Base-by-base conservation (phyloP, 1,140 invertebrate genomes). In the Trichogramma pretiosum region DNA sequence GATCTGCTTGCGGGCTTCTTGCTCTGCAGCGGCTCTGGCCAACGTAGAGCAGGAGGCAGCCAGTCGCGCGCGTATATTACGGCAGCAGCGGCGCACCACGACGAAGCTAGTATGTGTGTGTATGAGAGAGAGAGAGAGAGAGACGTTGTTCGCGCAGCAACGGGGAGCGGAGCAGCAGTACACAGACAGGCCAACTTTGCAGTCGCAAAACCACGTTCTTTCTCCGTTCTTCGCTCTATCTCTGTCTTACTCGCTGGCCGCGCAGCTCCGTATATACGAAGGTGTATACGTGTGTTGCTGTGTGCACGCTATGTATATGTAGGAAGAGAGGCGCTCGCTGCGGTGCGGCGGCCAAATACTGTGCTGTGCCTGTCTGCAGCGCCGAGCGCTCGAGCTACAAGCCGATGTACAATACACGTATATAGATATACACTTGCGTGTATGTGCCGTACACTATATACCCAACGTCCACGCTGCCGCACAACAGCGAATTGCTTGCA, bases 381-480 rank as follows among this genome's bases (percentile, higher is more conserved):
- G 13, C 36, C 24, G 2, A 13, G 32, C 28, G 40, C 40, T 40
- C 16, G 17, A 23, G 45, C 48, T 22, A 24, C 23, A 30, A 30
- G 26, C 7, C 26, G 26, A 30, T 30, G 8, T 13, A 30, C 7
- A 30, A 30, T 13, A 13, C 13, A 13, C 13, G 26, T 30, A 13
- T 30, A 30, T 30, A 30, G 7, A 30, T 30, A 30, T 13, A 30
- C 13, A 30, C 13, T 8, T 30, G 26, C 26, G 13, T 63, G 61
- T 49, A 46, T 58, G 58, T 53, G 54, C 56, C 52, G 60, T 61
- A 63, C 54, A 54, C 34, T 51, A 41, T 14, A 4, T 10, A 10
- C 30, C 19, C 46, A 14, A 39, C 22, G 50, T 63, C 58, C 60
- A 57, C 61, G 62, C 64, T 63, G 26, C 45, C 50, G 21, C 13